These are phyloP conservation scores for Eulacestoma nigropectus DNA, from an alignment of 2,113 vertebrate species.

Conservation along the genomic window DNA sequence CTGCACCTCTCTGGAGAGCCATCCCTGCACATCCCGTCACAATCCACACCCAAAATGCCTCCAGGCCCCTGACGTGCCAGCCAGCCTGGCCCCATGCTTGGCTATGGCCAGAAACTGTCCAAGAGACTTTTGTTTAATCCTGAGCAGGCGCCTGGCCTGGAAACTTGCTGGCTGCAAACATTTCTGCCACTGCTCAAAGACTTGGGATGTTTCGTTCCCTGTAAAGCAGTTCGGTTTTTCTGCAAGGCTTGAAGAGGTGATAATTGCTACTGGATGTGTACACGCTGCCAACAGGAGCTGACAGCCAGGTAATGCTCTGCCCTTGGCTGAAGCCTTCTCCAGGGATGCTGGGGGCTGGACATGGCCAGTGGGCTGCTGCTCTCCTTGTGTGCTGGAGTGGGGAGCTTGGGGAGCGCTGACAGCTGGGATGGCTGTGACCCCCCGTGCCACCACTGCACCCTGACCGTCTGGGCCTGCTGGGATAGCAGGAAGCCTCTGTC, in stretches of 20 bases:
- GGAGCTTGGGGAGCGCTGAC: background rate
- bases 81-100: background rate
- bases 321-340: background rate
- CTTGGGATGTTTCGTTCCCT: background rate
- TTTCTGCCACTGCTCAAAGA: background rate
- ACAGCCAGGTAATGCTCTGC: background rate
- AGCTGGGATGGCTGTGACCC: background rate
- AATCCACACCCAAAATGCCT: background rate
- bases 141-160: background rate
- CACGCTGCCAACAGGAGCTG: background rate
- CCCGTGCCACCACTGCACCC: background rate
- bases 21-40: background rate
- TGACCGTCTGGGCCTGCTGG: background rate
- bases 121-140: background rate
- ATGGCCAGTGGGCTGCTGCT: background rate
- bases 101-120: background rate
- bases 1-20: background rate
- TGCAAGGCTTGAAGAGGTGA: background rate
- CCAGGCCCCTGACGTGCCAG: background rate
- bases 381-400: background rate
- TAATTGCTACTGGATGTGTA: slow-evolving; percentile 11
- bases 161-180: slow-evolving; percentile 30
- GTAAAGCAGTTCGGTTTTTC: background rate
- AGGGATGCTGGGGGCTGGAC: background rate
- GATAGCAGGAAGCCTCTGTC: background rate